phyloP scores from a whole-genome alignment of 2,797 vertebrate species.

The Fundulus diaphanus region DNA sequence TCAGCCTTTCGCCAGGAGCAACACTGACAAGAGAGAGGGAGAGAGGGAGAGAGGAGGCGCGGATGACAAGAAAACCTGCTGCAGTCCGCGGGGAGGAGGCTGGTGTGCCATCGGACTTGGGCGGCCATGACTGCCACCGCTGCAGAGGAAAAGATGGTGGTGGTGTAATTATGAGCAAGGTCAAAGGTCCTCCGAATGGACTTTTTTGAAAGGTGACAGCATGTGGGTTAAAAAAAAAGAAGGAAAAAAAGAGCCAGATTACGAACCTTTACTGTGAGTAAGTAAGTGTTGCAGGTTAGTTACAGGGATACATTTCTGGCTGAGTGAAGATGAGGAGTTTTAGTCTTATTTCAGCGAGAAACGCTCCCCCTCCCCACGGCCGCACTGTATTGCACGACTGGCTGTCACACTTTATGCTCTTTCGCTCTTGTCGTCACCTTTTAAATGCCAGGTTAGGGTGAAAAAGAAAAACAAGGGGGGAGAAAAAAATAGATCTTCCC shows the following conservation, averaged over 20 bases:
- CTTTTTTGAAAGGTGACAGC: slow-evolving; percentile 58
- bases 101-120: slow-evolving; percentile 77
- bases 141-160: slow-evolving; percentile 70
- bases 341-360: slow-evolving; percentile 42
- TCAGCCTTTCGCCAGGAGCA: slow-evolving; percentile 83
- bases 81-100: slow-evolving; percentile 81
- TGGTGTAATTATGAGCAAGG: slow-evolving; percentile 76
- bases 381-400: slow-evolving; percentile 58
- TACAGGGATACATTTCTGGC: slow-evolving; percentile 36
- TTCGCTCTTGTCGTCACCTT: slow-evolving; percentile 63
- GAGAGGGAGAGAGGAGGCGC: slow-evolving; percentile 62
- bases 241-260: slow-evolving; percentile 49
- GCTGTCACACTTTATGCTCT: slow-evolving; percentile 59
- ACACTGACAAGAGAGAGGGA: slow-evolving; percentile 81
- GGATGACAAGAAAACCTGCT: slow-evolving; percentile 83
- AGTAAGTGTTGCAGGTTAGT: slow-evolving; percentile 41
- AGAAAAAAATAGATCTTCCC: slow-evolving; percentile 29
- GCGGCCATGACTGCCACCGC: slow-evolving; percentile 74
- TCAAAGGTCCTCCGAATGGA: slow-evolving; percentile 74
- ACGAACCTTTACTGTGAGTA: slow-evolving; percentile 37
- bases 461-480: slow-evolving; percentile 16
- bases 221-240: slow-evolving; percentile 51
- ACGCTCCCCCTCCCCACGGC: slow-evolving; percentile 36
- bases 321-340: slow-evolving; percentile 39
- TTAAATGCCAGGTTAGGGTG: slow-evolving; percentile 71